Evolutionary conservation across 1,140 invertebrate genomes (phyloP).

Genomic region (Euglossa dilemma): DNA sequence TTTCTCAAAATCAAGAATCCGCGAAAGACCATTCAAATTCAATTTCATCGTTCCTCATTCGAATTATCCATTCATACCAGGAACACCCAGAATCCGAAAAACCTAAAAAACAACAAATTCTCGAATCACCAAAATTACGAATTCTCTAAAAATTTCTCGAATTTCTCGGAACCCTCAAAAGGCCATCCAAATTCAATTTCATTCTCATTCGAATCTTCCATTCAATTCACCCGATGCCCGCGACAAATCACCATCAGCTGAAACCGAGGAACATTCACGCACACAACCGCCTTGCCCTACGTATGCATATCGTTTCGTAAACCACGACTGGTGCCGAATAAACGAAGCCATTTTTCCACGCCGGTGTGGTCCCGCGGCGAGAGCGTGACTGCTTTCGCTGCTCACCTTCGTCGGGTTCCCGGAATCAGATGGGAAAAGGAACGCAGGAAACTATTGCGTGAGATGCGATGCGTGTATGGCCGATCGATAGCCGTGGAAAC

Average conservation of each 20-base stretch:
- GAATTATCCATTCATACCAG: no score
- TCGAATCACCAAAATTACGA: no score
- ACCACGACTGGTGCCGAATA: background rate
- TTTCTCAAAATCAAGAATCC: no score
- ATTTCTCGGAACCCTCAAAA: no score
- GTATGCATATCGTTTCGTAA: background rate
- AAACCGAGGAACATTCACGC: background rate
- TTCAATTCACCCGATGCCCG: background rate
- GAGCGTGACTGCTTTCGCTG: background rate
- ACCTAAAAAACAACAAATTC: no score
- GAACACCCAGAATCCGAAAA: no score
- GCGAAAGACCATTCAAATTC: no score
- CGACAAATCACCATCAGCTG: background rate
- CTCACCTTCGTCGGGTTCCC: background rate
- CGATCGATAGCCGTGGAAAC: conserved; percentile 69
- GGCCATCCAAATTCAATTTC: no score
- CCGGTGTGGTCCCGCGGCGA: background rate
- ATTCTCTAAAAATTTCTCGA: no score
- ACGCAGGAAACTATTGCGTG: conserved; percentile 56
- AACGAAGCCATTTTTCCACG: conserved; percentile 11
- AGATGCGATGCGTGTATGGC: conserved; percentile 61
- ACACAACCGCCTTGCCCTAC: background rate
- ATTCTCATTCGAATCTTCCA: no score
- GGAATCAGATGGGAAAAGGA: conserved; percentile 20
- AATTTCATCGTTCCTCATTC: no score